These are phyloP conservation scores for Microctonus aethiopoides DNA, from an alignment of 2,888 invertebrate genomes.

Conservation along the genomic window DNA sequence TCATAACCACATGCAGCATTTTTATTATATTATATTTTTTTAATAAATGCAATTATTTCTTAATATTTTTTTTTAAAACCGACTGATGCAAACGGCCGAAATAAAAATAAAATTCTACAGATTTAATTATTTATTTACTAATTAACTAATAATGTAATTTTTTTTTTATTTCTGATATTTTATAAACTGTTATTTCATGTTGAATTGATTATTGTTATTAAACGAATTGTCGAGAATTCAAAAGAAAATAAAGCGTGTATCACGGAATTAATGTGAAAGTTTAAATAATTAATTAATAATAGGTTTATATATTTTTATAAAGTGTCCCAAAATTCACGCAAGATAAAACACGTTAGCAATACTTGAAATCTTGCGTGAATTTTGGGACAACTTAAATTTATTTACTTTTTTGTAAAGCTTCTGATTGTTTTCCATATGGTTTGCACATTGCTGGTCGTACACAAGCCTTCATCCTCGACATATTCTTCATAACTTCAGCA, in stretches of 20 bases:
- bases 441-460: slow-evolving; percentile 91
- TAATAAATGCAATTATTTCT: slow-evolving; percentile 2
- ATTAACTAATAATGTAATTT: neutral
- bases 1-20: slow-evolving; percentile 1
- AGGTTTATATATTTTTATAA: too few relatives aligned
- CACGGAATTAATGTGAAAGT: too few relatives aligned
- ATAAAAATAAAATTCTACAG: neutral
- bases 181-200: slow-evolving; percentile 13
- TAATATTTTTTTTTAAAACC: slow-evolving; percentile 10
- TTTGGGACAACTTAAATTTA: too few relatives aligned
- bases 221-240: neutral
- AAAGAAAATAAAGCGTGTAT: neutral
- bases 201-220: neutral
- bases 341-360: too few relatives aligned
- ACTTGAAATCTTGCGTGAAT: too few relatives aligned
- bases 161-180: neutral
- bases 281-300: too few relatives aligned
- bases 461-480: slow-evolving; percentile 89
- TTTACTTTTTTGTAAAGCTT: slow-evolving; percentile 87
- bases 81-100: slow-evolving; percentile 24
- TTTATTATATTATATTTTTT: slow-evolving; percentile 7
- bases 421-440: slow-evolving; percentile 90
- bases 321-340: too few relatives aligned
- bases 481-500: slow-evolving; percentile 87
- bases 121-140: too few relatives aligned